Conservation (phyloP, 2,113 vertebrate genomes). For the Cyanocitta stelleri region DNA sequence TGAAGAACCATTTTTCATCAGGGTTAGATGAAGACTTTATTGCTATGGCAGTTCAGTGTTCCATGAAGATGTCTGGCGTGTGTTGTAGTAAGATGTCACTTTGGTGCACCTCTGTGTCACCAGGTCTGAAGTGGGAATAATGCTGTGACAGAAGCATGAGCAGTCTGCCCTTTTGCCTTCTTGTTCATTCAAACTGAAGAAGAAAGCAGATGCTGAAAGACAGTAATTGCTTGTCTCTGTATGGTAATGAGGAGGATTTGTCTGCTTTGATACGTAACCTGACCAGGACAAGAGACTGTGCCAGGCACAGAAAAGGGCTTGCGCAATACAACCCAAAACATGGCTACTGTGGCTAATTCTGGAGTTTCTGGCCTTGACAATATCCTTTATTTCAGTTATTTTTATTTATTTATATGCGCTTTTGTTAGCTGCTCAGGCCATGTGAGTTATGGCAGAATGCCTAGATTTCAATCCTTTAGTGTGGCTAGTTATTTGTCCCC, state of each 20-base stretch:
- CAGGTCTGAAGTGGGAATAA: background rate
- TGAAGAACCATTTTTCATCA: background rate
- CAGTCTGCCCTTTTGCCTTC: background rate
- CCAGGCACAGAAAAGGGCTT: background rate
- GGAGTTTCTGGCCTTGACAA: background rate
- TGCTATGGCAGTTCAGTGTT: background rate
- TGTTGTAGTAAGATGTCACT: background rate
- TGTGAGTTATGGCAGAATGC: slow-evolving; percentile 16
- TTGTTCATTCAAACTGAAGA: background rate
- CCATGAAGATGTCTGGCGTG: background rate
- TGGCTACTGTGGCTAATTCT: background rate
- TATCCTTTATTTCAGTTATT: slow-evolving; percentile 6
- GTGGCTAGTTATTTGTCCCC: background rate
- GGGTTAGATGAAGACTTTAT: background rate
- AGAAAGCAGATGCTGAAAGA: slow-evolving; percentile 11
- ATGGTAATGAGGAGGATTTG: background rate
- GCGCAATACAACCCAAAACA: background rate
- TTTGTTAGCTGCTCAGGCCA: background rate
- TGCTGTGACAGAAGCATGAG: background rate
- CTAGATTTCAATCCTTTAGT: slow-evolving; percentile 20
- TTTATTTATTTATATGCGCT: background rate
- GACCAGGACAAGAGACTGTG: background rate
- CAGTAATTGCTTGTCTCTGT: background rate
- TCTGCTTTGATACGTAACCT: background rate
- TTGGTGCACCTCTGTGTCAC: background rate